These are phyloP conservation scores for Pegoplata infirma DNA, from an alignment of 2,888 invertebrate genomes.

Conservation along the genomic window DNA sequence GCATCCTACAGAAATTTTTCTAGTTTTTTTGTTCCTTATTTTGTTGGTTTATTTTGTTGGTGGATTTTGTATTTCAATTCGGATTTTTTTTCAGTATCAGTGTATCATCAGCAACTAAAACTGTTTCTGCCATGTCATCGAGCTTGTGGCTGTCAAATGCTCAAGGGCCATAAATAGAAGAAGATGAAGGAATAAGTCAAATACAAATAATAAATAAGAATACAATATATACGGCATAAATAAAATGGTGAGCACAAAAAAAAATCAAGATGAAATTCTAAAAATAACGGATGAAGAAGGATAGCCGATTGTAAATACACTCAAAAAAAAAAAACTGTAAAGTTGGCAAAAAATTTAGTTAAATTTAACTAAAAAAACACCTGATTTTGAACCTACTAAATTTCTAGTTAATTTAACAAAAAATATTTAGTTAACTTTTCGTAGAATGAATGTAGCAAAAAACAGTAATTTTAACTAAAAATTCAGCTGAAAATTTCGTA, in stretches of 20 bases:
- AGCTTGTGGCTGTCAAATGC: conserved; percentile 41
- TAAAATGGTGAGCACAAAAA: neutral
- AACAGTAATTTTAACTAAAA: no score
- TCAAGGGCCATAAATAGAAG: conserved; percentile 27
- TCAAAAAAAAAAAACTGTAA: no score
- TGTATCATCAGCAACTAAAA: neutral
- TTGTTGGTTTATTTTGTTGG: neutral
- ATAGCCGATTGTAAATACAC: no score
- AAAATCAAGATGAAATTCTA: no score
- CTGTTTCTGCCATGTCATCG: conserved; percentile 10
- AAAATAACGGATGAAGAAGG: no score
- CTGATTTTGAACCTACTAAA: no score
- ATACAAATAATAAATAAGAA: neutral
- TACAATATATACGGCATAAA: neutral
- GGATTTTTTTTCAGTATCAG: neutral
- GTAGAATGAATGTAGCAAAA: no score
- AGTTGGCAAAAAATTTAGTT: no score
- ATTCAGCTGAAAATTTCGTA: no score
- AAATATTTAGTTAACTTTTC: no score
- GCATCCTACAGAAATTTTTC: conserved; percentile 11
- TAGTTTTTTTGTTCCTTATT: neutral
- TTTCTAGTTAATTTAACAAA: no score
- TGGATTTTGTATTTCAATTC: neutral
- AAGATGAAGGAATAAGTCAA: neutral
- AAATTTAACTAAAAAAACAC: no score